These are phyloP conservation scores for Cheilosia variabilis DNA, from an alignment of 2,888 invertebrate genomes.

Conservation along the genomic window DNA sequence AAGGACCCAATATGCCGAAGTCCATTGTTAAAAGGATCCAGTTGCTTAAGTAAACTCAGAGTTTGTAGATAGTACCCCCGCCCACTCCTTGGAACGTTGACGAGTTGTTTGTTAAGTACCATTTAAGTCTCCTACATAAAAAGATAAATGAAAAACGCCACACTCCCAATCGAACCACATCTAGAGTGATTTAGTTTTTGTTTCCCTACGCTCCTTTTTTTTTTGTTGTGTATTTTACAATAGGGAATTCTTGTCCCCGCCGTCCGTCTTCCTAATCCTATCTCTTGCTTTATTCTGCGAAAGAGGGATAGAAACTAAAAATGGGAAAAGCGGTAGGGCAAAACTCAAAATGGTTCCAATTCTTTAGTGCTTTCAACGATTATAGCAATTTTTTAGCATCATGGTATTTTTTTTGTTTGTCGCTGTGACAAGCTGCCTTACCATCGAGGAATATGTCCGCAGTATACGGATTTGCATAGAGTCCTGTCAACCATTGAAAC, in stretches of 20 bases:
- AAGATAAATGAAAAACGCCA: constrained; percentile 58
- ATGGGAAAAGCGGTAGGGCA: constrained; percentile 9
- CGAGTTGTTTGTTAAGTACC: constrained; percentile 69
- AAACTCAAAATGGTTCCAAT: constrained; percentile 59
- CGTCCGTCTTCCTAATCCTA: constrained; percentile 7
- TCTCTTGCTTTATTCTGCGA: constrained; percentile 27
- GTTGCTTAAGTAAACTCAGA: constrained; percentile 42
- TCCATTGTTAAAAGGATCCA: constrained; percentile 55
- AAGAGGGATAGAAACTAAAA: constrained; percentile 32
- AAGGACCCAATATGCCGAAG: constrained; percentile 40
- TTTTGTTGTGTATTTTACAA: constrained; percentile 2
- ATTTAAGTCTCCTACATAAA: constrained; percentile 63
- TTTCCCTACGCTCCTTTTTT: background rate
- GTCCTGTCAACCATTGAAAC: constrained; percentile 53
- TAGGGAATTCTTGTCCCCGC: background rate
- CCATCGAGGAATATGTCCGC: constrained; percentile 14
- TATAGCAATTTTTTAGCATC: constrained; percentile 59
- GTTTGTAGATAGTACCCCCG: constrained; percentile 33
- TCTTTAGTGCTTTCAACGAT: constrained; percentile 69
- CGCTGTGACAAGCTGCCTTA: constrained; percentile 17
- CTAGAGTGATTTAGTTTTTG: constrained; percentile 51
- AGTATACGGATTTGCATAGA: constrained; percentile 41
- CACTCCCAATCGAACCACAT: constrained; percentile 64
- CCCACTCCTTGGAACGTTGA: constrained; percentile 43
- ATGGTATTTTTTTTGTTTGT: background rate